A percentile compares a stretch with the other conserved stretches of the same genome.
These are phyloP conservation scores for Syritta pipiens DNA, from an alignment of 2,888 invertebrate genomes.

Conservation along the genomic window DNA sequence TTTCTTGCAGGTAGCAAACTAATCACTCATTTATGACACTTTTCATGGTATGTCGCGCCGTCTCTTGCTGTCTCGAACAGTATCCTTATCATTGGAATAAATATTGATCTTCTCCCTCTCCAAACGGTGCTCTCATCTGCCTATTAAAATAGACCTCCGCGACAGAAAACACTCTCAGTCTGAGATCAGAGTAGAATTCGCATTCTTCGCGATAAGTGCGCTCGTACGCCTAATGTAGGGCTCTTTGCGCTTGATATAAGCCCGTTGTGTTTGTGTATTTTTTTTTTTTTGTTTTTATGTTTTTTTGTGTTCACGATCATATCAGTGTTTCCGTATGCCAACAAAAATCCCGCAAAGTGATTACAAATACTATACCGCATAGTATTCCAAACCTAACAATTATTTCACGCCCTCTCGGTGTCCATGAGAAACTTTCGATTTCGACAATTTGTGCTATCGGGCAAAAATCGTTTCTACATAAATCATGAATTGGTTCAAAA, in stretches of 20 bases:
- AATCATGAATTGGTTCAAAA: slow-evolving; percentile 85
- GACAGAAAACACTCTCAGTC: slow-evolving; percentile 4
- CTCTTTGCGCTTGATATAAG: not conserved
- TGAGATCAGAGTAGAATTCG: slow-evolving; percentile 26
- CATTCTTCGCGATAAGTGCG: slow-evolving; percentile 49
- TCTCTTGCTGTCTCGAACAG: slow-evolving; percentile 30
- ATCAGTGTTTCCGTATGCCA: slow-evolving; percentile 29
- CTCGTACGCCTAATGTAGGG: slow-evolving; percentile 12
- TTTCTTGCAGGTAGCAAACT: slow-evolving; percentile 17
- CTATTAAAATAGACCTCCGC: slow-evolving; percentile 24
- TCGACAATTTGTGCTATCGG: slow-evolving; percentile 83
- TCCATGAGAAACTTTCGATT: slow-evolving; percentile 83
- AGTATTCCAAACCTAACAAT: slow-evolving; percentile 16
- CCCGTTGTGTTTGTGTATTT: not conserved
- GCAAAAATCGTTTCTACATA: slow-evolving; percentile 82
- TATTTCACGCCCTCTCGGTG: slow-evolving; percentile 71
- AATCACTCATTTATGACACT: slow-evolving; percentile 1
- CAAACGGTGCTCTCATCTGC: not conserved
- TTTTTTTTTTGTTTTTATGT: slow-evolving; percentile 15
- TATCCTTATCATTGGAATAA: slow-evolving; percentile 48
- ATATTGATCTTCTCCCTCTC: slow-evolving; percentile 39
- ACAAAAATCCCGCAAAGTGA: slow-evolving; percentile 1
- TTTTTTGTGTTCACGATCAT: slow-evolving; percentile 3
- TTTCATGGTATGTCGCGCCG: not conserved
- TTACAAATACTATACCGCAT: slow-evolving; percentile 29